Conservation (phyloP, 1,140 invertebrate species). For the Nasonia vitripennis region DNA sequence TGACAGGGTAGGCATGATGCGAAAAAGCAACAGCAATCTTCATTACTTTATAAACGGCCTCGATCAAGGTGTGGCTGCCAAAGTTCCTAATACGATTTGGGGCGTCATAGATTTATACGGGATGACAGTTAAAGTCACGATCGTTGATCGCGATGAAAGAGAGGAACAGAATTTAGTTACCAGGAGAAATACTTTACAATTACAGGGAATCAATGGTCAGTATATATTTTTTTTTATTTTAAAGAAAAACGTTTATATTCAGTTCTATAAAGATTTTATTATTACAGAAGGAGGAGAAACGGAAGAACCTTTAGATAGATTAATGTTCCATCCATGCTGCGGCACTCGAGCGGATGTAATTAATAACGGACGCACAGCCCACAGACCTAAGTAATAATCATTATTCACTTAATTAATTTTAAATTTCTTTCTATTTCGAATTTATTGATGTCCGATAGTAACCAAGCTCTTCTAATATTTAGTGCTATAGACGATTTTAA, state of each 20-base stretch:
- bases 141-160: conserved; percentile 86
- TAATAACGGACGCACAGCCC: conserved; percentile 91
- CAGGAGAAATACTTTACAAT: conserved; percentile 79
- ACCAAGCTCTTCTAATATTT: conserved; percentile 60
- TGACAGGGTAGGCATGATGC: conserved; percentile 91
- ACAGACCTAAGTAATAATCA: conserved; percentile 87
- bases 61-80: conserved; percentile 93
- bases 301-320: conserved; percentile 77
- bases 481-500: conserved; percentile 96
- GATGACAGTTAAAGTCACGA: conserved; percentile 95
- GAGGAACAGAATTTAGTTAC: conserved; percentile 87
- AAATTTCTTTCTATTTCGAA: conserved; percentile 1
- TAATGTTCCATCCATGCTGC: conserved; percentile 92
- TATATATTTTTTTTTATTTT: background rate
- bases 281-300: conserved; percentile 67
- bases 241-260: background rate
- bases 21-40: conserved; percentile 87
- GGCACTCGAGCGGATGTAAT: conserved; percentile 94
- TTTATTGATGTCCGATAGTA: background rate
- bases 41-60: conserved; percentile 96
- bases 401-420: background rate
- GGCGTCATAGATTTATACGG: conserved; percentile 97
- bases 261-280: conserved; percentile 14
- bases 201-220: conserved; percentile 62
- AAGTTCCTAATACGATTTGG: conserved; percentile 87